A percentile compares a stretch with the other conserved stretches of the same genome.
Evolutionary conservation across 2,888 invertebrate genomes (phyloP).

Genomic region (Polymixis flavicincta): DNA sequence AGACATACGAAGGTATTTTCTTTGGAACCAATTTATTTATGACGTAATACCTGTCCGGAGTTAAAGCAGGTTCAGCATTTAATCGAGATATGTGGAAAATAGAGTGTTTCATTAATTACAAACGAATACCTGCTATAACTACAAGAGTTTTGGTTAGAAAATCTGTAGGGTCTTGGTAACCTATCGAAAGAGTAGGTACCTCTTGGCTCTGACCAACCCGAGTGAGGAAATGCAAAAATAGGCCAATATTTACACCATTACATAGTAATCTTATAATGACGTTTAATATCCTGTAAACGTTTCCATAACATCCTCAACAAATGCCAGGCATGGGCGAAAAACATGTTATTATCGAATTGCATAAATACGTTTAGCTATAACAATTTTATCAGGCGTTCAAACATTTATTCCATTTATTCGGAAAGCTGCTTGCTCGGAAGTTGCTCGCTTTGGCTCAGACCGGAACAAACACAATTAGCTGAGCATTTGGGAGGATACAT

Average conservation of each 20-base stretch:
- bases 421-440: conserved; percentile 58
- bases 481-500: conserved; percentile 49
- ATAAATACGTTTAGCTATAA: conserved; percentile 51
- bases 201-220: not conserved
- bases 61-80: conserved; percentile 2
- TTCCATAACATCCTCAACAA: conserved; percentile 1
- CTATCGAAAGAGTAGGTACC: no score
- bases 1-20: conserved; percentile 42
- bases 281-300: not conserved
- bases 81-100: not conserved
- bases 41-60: conserved; percentile 26
- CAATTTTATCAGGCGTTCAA: conserved; percentile 63
- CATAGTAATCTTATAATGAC: not conserved
- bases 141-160: not conserved
- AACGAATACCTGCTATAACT: not conserved
- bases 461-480: conserved; percentile 69
- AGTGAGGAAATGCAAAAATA: not conserved
- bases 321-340: conserved; percentile 9
- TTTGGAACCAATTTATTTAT: conserved; percentile 33
- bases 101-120: not conserved
- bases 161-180: not conserved
- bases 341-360: conserved; percentile 34
- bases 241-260: not conserved
- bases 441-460: conserved; percentile 48
- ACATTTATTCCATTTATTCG: conserved; percentile 58